Evolutionary conservation across 2,888 invertebrate species (phyloP), one percentile per base, ranked within the genome.

Genomic region (Fabriciana adippe): DNA sequence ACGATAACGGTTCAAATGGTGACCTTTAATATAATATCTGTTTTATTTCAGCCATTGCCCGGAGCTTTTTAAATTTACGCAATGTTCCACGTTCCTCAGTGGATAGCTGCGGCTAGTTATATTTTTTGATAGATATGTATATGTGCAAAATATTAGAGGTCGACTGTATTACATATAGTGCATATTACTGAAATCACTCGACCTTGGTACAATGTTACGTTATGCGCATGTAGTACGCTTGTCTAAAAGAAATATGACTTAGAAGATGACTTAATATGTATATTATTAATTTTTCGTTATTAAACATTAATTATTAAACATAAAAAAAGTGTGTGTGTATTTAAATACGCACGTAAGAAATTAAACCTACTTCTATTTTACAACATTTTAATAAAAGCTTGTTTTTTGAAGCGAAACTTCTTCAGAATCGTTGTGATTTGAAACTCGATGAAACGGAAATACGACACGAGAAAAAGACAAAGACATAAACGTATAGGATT

Each of bases 21-120:
- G 73, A 73, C 75, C 75, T 75, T 72, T 72, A 66, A 64, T 71
- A 68, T 67, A 69, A 67, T 66, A 67, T 70, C 57, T 72, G 69
- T 70, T 69, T 69, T 72, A 64, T 70, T 70, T 72, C 67, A 72
- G 68, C 66, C 57, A 55, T 71, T 66, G 68, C 71, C 69, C 71
- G 68, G 62, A 74, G 70, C 72, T 68, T 71, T 67, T 70, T 66
- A 70, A 66, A 64, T 67, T 74, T 74, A 71, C 72, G 72, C 71
- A 73, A 73, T 61, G 21, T 61, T 69, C 64, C 68, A 61, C 63
- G 68, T 59, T 61, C 13, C 41, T 66, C 66, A 57, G 66, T 60
- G 57, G 57, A 64, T 68, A 68, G 62, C 55, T 55, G 41, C 50
- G 64, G n/a, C 65, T 53, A 55, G 53, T 51, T 59, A 55, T 59